A percentile compares a stretch with the other conserved stretches of the same genome.
Evolutionary conservation across 2,888 invertebrate genomes (phyloP).

Genomic region (Phyllotreta striolata): DNA sequence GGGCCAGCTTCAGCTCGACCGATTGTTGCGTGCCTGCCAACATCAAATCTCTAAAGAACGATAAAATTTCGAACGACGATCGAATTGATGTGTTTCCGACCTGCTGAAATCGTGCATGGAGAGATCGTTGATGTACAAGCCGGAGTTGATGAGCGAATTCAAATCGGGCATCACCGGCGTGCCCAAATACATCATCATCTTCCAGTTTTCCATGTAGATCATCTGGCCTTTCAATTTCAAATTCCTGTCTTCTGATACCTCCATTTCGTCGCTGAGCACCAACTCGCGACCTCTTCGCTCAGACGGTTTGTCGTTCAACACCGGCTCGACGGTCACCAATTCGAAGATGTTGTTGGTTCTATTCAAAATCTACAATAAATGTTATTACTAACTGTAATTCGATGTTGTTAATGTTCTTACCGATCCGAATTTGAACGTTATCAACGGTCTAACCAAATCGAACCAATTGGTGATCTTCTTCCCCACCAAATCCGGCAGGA

Average conservation of each 20-base stretch:
- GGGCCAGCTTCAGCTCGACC: slow-evolving; percentile 91
- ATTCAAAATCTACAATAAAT: slow-evolving; percentile 78
- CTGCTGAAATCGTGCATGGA: slow-evolving; percentile 99
- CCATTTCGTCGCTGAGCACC: slow-evolving; percentile 70
- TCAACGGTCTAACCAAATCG: slow-evolving; percentile 88
- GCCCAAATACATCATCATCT: slow-evolving; percentile 95
- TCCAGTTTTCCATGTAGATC: slow-evolving; percentile 99
- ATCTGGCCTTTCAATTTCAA: slow-evolving; percentile 92
- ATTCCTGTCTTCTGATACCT: slow-evolving; percentile 75
- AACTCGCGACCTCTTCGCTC: slow-evolving; percentile 65
- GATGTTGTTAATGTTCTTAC: slow-evolving; percentile 67
- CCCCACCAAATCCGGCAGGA: slow-evolving; percentile 85
- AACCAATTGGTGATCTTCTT: slow-evolving; percentile 93
- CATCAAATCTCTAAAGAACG: slow-evolving; percentile 80
- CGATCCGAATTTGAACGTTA: slow-evolving; percentile 93
- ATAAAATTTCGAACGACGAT: background rate
- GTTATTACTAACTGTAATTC: background rate
- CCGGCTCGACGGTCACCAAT: slow-evolving; percentile 86
- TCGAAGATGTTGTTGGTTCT: slow-evolving; percentile 98
- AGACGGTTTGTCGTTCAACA: slow-evolving; percentile 71
- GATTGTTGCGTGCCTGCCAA: slow-evolving; percentile 97
- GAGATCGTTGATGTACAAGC: slow-evolving; percentile 95
- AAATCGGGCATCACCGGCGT: slow-evolving; percentile 96
- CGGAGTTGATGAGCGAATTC: slow-evolving; percentile 90
- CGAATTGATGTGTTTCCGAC: slow-evolving; percentile 59